Evolutionary conservation across 1,140 invertebrate species (phyloP), one percentile per base, ranked within the genome.

Genomic region (Cataglyphis hispanica): DNA sequence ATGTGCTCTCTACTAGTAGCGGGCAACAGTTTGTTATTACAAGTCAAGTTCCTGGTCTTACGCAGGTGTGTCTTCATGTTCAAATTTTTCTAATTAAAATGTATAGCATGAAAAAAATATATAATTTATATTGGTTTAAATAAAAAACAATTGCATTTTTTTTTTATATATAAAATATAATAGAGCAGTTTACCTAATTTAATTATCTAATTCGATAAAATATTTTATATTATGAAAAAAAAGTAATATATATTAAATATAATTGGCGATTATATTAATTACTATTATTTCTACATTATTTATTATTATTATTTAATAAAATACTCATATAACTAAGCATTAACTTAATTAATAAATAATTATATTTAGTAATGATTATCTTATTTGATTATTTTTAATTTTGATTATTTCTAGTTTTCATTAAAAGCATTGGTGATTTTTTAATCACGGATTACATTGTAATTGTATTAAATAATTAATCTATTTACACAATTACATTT

Each of bases 21-120:
- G 95, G 94, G 80, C 95, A 95, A 74, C 95, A 95, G 86, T 95
- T 95, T 92, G 95, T 95, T 86, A 94, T 95, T 89, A 94, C 95
- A 27, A 95, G 94, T 11, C 94, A 94, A 89, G 95, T 95, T 89
- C 94, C 95, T 85, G 95, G 94, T 50, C 92, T 95, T 40, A 91
- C 93, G 60, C 95, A 95, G 93, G 95, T 95, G 11, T 81, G 31
- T 78, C 31, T 46, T 22, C 5, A 22, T 27, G 2, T 16, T 10
- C 25, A 19, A 0, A 19, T 25, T 34, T 25, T 10, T 6, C n/a
- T 2, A 64, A 2, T 64, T 37, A 19, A 0, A 60, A 5, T 16
- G 1, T 37, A 0, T 13, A 34, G 16, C 13, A 61, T 31, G 5
- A 22, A 77, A 40, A 50, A 4, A 31, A 31, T 72, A 58, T 67